A percentile compares a stretch with the other conserved stretches of the same genome.
Conservation (phyloP, 2,888 invertebrate species). For the Portevinia maculata region DNA sequence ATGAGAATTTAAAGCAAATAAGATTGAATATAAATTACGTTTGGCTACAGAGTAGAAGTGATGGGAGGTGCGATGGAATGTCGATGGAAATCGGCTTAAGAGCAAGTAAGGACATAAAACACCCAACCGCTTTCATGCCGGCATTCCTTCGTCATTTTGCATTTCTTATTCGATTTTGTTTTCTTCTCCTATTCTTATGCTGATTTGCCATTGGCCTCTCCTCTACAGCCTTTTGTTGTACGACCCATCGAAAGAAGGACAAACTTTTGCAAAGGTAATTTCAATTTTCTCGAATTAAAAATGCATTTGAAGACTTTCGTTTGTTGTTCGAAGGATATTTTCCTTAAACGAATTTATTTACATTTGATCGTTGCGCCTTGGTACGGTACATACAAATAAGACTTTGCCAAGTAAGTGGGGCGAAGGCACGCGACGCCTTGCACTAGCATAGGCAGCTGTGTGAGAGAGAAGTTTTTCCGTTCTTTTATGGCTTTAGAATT, state of each 20-base stretch:
- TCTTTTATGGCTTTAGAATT: constrained; percentile 62
- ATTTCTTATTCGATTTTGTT: constrained; percentile 16
- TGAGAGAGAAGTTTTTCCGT: constrained; percentile 49
- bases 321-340: constrained; percentile 73
- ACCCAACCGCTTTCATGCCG: constrained; percentile 4
- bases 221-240: not conserved
- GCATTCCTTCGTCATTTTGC: constrained; percentile 38
- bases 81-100: constrained; percentile 65
- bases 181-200: not conserved
- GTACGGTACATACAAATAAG: constrained; percentile 42
- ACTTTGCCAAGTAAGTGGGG: constrained; percentile 19
- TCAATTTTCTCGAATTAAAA: constrained; percentile 74
- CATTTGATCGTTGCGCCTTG: constrained; percentile 65
- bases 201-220: constrained; percentile 3
- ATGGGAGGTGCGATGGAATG: not conserved
- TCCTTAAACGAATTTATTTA: constrained; percentile 71
- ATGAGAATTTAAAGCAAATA: constrained; percentile 54
- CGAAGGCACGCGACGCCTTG: not conserved
- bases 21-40: constrained; percentile 68
- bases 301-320: constrained; percentile 69
- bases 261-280: constrained; percentile 70
- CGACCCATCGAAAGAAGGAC: constrained; percentile 50
- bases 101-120: constrained; percentile 40
- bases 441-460: not conserved
- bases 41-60: not conserved